A percentile compares a stretch with the other conserved stretches of the same genome.
Evolutionary conservation across 2,888 invertebrate genomes (phyloP).

Genomic region (Monoplex corrugatus): DNA sequence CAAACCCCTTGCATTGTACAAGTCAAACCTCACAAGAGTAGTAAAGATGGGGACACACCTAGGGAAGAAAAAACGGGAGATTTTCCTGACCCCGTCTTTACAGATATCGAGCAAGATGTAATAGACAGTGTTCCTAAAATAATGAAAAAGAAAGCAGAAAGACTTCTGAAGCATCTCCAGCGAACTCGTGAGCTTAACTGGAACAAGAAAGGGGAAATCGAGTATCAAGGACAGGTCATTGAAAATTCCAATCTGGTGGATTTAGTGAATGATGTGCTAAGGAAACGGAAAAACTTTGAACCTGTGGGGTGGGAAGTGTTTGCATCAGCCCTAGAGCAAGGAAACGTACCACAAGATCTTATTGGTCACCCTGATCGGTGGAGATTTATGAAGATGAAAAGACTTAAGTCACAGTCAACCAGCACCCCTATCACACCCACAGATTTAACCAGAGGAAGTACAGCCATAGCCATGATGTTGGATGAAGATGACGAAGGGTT

Average conservation of each 20-base stretch:
- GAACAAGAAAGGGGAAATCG: neutral
- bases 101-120: conserved; percentile 11
- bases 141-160: neutral
- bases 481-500: too few species aligned
- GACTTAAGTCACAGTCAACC: neutral
- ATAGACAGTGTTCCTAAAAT: neutral
- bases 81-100: too few species aligned
- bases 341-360: neutral
- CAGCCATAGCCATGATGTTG: too few species aligned
- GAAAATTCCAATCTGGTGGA: neutral
- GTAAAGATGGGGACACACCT: neutral
- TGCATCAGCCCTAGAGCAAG: neutral
- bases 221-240: neutral
- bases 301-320: neutral
- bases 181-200: neutral
- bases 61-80: too few species aligned
- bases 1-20: neutral
- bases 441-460: neutral
- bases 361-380: neutral
- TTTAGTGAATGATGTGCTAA: neutral
- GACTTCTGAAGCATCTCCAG: neutral
- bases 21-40: neutral
- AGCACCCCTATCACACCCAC: too few species aligned
- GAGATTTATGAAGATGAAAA: neutral
- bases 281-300: neutral